A percentile compares a stretch with the other conserved stretches of the same genome.
Conservation (phyloP, 92 coral and sea anemone species). For the Epizoanthus rinbou region DNA sequence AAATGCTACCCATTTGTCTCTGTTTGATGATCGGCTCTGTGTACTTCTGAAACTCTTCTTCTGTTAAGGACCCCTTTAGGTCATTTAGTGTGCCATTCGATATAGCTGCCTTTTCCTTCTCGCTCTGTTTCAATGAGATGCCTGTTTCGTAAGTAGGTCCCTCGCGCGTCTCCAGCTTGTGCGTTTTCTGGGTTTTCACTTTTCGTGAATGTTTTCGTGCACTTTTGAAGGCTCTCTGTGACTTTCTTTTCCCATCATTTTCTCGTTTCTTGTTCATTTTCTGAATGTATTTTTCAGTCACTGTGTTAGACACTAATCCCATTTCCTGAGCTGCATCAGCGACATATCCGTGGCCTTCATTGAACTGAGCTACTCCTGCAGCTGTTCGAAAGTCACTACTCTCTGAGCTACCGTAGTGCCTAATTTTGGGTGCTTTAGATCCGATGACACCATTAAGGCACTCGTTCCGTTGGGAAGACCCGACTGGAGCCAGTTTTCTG, state of each 20-base stretch:
- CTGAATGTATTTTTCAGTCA: neutral
- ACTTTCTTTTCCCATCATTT: slow-evolving; percentile 17
- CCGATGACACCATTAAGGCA: slow-evolving; percentile 40
- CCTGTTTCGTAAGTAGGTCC: slow-evolving; percentile 38
- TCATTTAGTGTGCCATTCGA: slow-evolving; percentile 29
- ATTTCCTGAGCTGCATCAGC: neutral
- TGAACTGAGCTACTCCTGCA: slow-evolving; percentile 45
- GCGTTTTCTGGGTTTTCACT: slow-evolving; percentile 27
- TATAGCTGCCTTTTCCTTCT: slow-evolving; percentile 5
- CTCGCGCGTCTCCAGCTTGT: slow-evolving; percentile 17
- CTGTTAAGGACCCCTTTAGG: neutral
- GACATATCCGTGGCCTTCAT: slow-evolving; percentile 40
- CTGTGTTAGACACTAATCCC: slow-evolving; percentile 10
- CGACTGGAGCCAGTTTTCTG: slow-evolving; percentile 39
- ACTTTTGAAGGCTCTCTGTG: slow-evolving; percentile 10
- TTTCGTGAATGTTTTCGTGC: neutral
- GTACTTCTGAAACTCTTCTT: slow-evolving; percentile 8
- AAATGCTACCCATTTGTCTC: no score
- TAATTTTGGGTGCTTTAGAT: slow-evolving; percentile 48
- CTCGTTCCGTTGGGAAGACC: slow-evolving; percentile 45
- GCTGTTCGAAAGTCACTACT: slow-evolving; percentile 48
- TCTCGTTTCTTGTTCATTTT: slow-evolving; percentile 24
- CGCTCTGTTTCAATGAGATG: slow-evolving; percentile 18
- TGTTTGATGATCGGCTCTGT: neutral
- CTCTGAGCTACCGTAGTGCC: slow-evolving; percentile 51